phyloP scores from a whole-genome alignment of 2,797 vertebrate genomes.

The Mus caroli region DNA sequence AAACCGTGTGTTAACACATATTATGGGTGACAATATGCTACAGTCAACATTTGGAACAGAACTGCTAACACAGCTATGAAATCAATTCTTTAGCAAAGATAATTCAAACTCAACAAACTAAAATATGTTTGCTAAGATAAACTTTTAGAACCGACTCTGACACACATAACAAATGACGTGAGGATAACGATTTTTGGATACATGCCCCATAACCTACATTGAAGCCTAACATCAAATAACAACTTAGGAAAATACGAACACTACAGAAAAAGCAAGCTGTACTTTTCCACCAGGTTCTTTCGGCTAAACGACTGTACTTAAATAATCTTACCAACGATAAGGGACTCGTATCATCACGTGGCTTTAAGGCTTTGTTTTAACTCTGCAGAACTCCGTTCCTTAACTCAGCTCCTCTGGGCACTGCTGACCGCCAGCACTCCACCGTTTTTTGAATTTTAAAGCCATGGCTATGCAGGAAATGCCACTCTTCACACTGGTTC shows the following conservation, averaged over 20 bases:
- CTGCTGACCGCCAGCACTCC: constrained; percentile 69
- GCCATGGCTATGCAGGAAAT: constrained; percentile 88
- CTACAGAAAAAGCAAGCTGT: constrained; percentile 56
- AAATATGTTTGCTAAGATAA: constrained; percentile 46
- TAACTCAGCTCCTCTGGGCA: constrained; percentile 70
- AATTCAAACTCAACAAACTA: constrained; percentile 63
- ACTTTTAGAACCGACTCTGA: constrained; percentile 68
- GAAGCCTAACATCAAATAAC: constrained; percentile 49
- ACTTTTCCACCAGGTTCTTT: constrained; percentile 57
- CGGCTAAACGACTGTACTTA: constrained; percentile 72
- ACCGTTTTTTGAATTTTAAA: constrained; percentile 63
- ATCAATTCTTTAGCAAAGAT: constrained; percentile 46
- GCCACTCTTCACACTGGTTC: constrained; percentile 84
- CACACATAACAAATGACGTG: constrained; percentile 22
- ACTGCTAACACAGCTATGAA: neutral
- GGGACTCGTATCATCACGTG: constrained; percentile 79
- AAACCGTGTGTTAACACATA: constrained; percentile 38
- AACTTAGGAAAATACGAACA: constrained; percentile 74
- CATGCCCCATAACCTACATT: constrained; percentile 32
- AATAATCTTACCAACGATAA: constrained; percentile 88
- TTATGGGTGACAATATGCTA: neutral
- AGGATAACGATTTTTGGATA: neutral
- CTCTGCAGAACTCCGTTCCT: constrained; percentile 63
- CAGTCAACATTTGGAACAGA: neutral
- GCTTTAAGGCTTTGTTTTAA: constrained; percentile 45